Evolutionary conservation across 1,140 invertebrate genomes (phyloP).

Genomic region (Eubasilissa regina): DNA sequence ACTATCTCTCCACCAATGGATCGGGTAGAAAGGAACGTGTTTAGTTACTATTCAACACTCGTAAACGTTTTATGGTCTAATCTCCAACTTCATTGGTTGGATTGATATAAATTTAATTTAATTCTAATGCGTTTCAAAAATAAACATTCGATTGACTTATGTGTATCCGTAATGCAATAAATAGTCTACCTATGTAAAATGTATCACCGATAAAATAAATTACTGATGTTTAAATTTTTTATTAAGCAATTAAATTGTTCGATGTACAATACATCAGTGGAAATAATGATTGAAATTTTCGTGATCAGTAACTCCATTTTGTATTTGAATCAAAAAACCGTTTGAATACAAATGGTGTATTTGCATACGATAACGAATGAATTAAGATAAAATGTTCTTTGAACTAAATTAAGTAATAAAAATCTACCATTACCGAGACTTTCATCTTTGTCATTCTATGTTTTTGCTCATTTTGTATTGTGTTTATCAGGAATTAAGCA

Average conservation of each 20-base stretch:
- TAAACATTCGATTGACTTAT: constrained; percentile 21
- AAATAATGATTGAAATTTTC: neutral
- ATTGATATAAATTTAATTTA: constrained; percentile 45
- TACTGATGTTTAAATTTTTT: neutral
- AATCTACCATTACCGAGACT: neutral
- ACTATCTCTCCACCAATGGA: constrained; percentile 45
- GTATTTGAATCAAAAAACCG: constrained; percentile 6
- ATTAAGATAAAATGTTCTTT: neutral
- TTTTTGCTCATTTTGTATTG: too few relatives aligned
- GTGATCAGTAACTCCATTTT: constrained; percentile 2
- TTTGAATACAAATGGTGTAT: constrained; percentile 17
- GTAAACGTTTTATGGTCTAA: constrained; percentile 46
- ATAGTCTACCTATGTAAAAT: neutral
- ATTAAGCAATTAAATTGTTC: neutral
- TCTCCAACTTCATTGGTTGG: constrained; percentile 44
- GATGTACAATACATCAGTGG: neutral
- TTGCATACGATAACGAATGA: neutral
- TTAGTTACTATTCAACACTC: constrained; percentile 43
- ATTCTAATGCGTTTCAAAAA: constrained; percentile 25
- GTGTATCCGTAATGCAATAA: constrained; percentile 3
- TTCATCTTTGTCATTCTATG: too few relatives aligned
- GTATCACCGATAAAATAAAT: constrained; percentile 10
- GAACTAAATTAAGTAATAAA: constrained; percentile 18
- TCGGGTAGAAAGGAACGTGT: constrained; percentile 49
- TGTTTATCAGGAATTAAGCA: too few relatives aligned